Evolutionary conservation across 2,113 vertebrate genomes (phyloP).

Genomic region (Podarcis muralis): DNA sequence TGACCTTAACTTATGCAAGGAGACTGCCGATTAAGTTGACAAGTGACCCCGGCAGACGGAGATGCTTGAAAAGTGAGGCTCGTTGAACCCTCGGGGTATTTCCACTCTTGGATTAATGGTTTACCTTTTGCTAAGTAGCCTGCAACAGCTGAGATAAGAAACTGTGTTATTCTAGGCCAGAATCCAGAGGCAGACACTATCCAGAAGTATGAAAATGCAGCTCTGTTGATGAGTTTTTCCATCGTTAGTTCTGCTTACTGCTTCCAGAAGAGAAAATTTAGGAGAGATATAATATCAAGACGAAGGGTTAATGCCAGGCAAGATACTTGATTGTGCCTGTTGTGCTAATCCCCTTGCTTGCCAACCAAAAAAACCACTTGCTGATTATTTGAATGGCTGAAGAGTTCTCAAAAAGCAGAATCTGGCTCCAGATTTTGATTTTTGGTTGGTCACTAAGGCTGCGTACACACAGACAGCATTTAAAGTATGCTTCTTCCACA

Average conservation of each 20-base stretch:
- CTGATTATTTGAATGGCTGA: too few species aligned
- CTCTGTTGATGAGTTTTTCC: too few species aligned
- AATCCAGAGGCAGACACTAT: neutral
- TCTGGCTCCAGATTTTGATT: too few species aligned
- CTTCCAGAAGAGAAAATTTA: neutral
- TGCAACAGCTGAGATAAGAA: conserved; percentile 2
- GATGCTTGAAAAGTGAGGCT: conserved; percentile 53
- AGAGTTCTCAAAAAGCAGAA: neutral
- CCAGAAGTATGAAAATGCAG: neutral
- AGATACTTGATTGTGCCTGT: neutral
- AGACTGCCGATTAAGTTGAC: conserved; percentile 67
- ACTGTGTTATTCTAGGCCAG: neutral
- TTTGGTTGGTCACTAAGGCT: too few species aligned
- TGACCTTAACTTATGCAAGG: conserved; percentile 33
- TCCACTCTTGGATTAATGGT: conserved; percentile 37
- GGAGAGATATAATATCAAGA: neutral
- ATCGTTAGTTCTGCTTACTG: neutral
- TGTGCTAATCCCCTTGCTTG: neutral
- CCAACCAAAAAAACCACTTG: too few species aligned
- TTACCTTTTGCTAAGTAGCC: conserved; percentile 29
- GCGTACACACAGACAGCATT: too few species aligned
- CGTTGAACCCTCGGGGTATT: conserved; percentile 44
- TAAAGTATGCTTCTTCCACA: too few species aligned
- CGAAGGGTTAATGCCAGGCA: neutral
- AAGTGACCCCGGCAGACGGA: conserved; percentile 54